A percentile compares a stretch with the other conserved stretches of the same genome.
phyloP scores from a whole-genome alignment of 2,888 invertebrate species.

The Pandemis cinnamomeana region DNA sequence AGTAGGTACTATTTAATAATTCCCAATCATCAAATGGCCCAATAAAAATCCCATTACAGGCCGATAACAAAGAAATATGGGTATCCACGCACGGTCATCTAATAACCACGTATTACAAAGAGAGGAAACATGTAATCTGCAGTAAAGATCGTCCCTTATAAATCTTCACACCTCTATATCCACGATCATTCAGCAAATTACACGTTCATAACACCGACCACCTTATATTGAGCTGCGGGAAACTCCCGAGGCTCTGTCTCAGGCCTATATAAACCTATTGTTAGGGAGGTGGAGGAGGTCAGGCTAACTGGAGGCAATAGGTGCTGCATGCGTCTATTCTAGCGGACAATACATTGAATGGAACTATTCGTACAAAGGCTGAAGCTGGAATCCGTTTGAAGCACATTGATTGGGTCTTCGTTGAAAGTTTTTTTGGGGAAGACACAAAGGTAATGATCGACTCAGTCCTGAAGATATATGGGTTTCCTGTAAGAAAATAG shows the following conservation, averaged over 20 bases:
- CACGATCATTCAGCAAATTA: constrained; percentile 48
- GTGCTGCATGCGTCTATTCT: constrained; percentile 52
- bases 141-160: constrained; percentile 44
- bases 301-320: constrained; percentile 45
- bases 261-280: neutral
- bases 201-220: constrained; percentile 43
- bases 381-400: constrained; percentile 45
- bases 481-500: too few relatives aligned
- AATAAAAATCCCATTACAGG: constrained; percentile 21
- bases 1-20: constrained; percentile 7
- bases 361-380: constrained; percentile 50
- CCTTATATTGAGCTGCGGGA: constrained; percentile 28
- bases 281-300: constrained; percentile 42
- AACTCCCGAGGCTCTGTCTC: neutral
- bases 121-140: constrained; percentile 44
- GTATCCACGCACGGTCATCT: constrained; percentile 26
- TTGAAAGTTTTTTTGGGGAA: constrained; percentile 16
- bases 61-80: constrained; percentile 25
- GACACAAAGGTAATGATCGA: neutral
- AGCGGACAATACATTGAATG: constrained; percentile 54
- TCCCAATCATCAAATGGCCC: constrained; percentile 22
- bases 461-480: neutral
- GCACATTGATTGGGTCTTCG: constrained; percentile 47
- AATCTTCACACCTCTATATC: constrained; percentile 46
- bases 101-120: constrained; percentile 40